phyloP scores from a whole-genome alignment of 2,113 vertebrate species.

The Myotis davidii region DNA sequence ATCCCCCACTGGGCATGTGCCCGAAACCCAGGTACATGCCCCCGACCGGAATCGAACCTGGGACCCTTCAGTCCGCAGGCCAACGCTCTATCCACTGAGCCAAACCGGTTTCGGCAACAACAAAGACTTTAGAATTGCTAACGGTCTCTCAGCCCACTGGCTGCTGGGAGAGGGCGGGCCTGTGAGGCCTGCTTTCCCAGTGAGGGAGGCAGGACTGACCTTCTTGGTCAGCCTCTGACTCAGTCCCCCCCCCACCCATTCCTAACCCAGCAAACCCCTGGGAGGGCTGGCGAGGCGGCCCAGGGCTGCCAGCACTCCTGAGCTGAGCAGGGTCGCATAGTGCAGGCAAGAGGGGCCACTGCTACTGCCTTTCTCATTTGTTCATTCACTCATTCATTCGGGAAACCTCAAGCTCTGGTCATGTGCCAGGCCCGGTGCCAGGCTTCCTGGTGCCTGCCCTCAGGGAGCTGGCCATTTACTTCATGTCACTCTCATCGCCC shows the following conservation, averaged over 20 bases:
- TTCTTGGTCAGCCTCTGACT: not conserved
- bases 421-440: not conserved
- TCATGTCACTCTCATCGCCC: not conserved
- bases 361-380: not conserved
- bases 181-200: not conserved
- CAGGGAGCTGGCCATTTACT: fast-evolving
- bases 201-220: not conserved
- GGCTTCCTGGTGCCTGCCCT: not conserved
- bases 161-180: too few relatives aligned
- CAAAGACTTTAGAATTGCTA: not conserved
- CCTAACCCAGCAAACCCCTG: not conserved
- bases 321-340: not conserved
- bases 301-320: too few relatives aligned
- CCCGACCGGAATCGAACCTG: too few relatives aligned
- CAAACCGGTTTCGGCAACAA: too few relatives aligned
- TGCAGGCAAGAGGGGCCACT: not conserved
- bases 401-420: not conserved
- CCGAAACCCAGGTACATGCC: too few relatives aligned
- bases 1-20: too few relatives aligned
- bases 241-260: too few relatives aligned
- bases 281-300: not conserved
- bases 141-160: not conserved
- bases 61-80: too few relatives aligned
- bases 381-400: too few relatives aligned
- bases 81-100: too few relatives aligned